phyloP scores from a whole-genome alignment of 2,797 vertebrate species.

The Novumbra hubbsi region DNA sequence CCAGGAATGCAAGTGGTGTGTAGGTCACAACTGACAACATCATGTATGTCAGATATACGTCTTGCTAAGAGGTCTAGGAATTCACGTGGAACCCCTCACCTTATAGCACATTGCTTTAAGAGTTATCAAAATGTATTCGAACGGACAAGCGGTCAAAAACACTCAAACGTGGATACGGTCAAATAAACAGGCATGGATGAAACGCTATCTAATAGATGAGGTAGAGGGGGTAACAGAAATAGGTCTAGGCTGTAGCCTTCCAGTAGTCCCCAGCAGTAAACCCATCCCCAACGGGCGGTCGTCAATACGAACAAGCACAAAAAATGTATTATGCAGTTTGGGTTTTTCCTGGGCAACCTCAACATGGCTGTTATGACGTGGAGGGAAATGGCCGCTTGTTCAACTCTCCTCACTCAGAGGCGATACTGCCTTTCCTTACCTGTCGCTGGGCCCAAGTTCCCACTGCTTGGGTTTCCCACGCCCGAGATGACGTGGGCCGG shows the following conservation, averaged over 20 bases:
- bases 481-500: slow-evolving; percentile 16
- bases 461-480: slow-evolving; percentile 2
- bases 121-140: slow-evolving; percentile 37
- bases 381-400: slow-evolving; percentile 34
- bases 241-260: slow-evolving; percentile 3
- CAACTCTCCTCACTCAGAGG: slow-evolving; percentile 34
- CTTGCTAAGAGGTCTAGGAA: slow-evolving; percentile 20
- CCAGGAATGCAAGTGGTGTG: slow-evolving; percentile 17
- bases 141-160: slow-evolving; percentile 13
- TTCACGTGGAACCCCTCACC: slow-evolving; percentile 18
- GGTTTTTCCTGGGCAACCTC: background rate
- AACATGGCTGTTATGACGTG: slow-evolving; percentile 4
- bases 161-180: slow-evolving; percentile 14
- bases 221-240: slow-evolving; percentile 26
- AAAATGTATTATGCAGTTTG: background rate
- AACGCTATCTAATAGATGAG: slow-evolving; percentile 22
- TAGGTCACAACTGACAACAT: slow-evolving; percentile 32
- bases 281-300: background rate
- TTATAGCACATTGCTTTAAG: slow-evolving; percentile 5
- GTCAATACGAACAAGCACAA: background rate
- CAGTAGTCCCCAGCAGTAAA: slow-evolving; percentile 2
- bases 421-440: slow-evolving; percentile 4
- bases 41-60: slow-evolving; percentile 25
- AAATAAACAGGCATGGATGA: slow-evolving; percentile 38
- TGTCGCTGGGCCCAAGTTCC: slow-evolving; percentile 26